Conservation (phyloP, 2,113 vertebrate species). For the Tauraco erythrolophus region DNA sequence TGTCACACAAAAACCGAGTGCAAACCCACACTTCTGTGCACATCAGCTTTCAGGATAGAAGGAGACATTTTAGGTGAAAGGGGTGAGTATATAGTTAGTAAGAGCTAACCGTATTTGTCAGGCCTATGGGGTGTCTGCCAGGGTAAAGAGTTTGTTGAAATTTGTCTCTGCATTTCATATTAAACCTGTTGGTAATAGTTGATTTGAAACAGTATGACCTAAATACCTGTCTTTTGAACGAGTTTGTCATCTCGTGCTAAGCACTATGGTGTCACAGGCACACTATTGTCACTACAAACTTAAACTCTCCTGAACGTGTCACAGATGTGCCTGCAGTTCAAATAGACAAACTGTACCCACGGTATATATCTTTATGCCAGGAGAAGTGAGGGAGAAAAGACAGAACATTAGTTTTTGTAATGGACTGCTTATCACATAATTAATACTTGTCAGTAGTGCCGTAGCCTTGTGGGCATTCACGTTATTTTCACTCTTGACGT, state of each 20-base stretch:
- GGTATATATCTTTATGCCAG: background rate
- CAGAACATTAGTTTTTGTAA: background rate
- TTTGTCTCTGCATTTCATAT: background rate
- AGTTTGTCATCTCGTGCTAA: background rate
- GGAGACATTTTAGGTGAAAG: background rate
- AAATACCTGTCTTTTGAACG: background rate
- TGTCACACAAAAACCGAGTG: background rate
- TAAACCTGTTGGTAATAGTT: background rate
- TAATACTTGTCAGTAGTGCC: background rate
- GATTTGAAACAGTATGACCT: background rate
- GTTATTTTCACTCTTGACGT: background rate
- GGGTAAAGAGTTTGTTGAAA: background rate
- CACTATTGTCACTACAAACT: background rate
- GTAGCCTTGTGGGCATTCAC: background rate
- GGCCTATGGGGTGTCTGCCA: background rate
- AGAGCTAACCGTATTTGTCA: background rate
- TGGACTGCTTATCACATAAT: background rate
- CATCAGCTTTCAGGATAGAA: background rate
- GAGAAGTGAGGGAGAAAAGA: background rate
- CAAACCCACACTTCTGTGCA: background rate
- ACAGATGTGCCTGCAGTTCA: background rate
- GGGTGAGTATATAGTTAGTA: background rate
- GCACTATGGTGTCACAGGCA: background rate
- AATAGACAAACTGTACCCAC: background rate
- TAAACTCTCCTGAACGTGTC: background rate